Evolutionary conservation across 2,797 vertebrate species (phyloP).

Genomic region (Falco peregrinus): DNA sequence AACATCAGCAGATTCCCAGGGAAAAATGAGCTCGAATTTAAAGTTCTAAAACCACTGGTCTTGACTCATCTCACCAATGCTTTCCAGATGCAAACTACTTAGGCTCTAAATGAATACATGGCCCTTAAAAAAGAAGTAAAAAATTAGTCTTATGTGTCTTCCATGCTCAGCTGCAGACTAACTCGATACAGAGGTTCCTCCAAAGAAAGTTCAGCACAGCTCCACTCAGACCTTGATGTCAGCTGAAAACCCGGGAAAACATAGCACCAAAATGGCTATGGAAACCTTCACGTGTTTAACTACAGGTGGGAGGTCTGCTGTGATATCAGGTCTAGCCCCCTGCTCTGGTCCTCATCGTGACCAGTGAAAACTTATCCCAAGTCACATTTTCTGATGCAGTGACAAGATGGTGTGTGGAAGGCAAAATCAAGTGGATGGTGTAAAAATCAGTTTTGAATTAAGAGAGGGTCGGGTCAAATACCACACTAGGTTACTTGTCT

Average conservation of each 20-base stretch:
- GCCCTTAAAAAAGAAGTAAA: background rate
- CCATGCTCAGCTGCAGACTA: background rate
- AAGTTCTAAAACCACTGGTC: conserved; percentile 34
- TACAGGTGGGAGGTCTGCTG: background rate
- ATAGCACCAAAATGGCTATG: background rate
- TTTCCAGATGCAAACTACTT: conserved; percentile 41
- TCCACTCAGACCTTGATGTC: background rate
- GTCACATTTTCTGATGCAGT: background rate
- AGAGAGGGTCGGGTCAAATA: background rate
- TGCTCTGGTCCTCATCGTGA: background rate
- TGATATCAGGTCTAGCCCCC: background rate
- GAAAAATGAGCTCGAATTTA: background rate
- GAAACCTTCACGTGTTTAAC: background rate
- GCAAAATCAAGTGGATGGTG: background rate
- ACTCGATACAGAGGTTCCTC: background rate
- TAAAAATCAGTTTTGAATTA: background rate
- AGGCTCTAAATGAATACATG: background rate
- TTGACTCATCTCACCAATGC: conserved; percentile 30
- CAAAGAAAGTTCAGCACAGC: background rate
- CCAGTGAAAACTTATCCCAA: background rate
- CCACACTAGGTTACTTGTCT: background rate
- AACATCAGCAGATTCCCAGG: conserved; percentile 53
- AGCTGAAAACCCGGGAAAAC: background rate
- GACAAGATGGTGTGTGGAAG: background rate
- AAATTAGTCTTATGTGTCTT: background rate